phyloP scores from a whole-genome alignment of 1,140 invertebrate genomes.

The Anthonomus grandis region DNA sequence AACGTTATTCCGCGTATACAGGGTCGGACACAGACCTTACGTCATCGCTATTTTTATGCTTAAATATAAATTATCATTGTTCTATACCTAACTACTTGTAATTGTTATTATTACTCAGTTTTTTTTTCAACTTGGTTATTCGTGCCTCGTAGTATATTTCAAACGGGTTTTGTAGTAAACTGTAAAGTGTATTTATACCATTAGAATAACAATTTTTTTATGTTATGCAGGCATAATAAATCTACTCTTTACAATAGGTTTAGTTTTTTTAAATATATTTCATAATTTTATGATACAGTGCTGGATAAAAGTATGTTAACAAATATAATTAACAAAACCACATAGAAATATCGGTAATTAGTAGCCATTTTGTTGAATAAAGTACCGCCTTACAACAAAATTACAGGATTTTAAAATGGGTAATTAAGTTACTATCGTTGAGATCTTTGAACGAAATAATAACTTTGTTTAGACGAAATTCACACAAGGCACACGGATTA shows the following conservation, averaged over 20 bases:
- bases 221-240: too few relatives aligned
- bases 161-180: not conserved
- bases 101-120: constrained; percentile 1
- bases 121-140: not conserved
- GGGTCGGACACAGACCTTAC: constrained; percentile 11
- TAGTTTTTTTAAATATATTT: too few relatives aligned
- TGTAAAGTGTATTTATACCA: too few relatives aligned
- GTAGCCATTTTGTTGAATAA: constrained; percentile 6
- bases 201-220: too few relatives aligned
- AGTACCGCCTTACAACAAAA: not conserved
- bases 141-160: not conserved
- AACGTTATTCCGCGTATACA: constrained; percentile 18
- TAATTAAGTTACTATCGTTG: constrained; percentile 13
- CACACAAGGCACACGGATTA: constrained; percentile 14
- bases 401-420: too few relatives aligned
- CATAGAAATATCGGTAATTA: not conserved
- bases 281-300: too few relatives aligned
- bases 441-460: constrained; percentile 13
- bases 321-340: not conserved
- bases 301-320: not conserved
- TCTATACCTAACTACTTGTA: not conserved
- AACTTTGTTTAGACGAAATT: constrained; percentile 12
- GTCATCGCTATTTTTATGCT: constrained; percentile 16
- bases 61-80: constrained; percentile 6
- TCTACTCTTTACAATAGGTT: too few relatives aligned